Base-by-base conservation (phyloP, 2,797 vertebrate genomes). In the Lepidocolaptes lacrymiger region DNA sequence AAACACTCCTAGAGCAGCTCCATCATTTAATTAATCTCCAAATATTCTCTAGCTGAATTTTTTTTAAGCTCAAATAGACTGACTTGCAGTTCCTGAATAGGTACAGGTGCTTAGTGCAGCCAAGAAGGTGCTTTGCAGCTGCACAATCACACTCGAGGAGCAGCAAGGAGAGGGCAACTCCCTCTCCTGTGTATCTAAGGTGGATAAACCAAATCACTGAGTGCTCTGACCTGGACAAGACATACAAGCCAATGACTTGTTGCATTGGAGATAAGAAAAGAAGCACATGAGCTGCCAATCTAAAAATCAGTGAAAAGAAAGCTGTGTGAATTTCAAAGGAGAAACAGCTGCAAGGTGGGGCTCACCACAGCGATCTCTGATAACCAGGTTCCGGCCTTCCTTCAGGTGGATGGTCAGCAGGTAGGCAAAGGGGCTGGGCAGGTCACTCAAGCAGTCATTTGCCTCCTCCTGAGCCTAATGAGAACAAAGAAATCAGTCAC, bases 281-380 rank as follows among this genome's bases (percentile, higher is more conserved):
- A 66, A 74, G 44, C 36, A 56, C 88, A 63, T 41, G 34, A 6
- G 19, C 76, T 69, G 51, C 76, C 85, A 78, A 46, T 30, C 17
- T 14, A 37, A 51, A 43, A 76, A 48, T 6, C 73, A 30, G 59
- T 8, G 52, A 76, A 78, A 69, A 41, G 63, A 81, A 30, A 85
- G 36, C 27, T 3, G 1, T 19, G 71, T 20, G 74, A 54, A 37
- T 19, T 52, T 39, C 28, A 12, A 36, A 76, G 37, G 55, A n/a
- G 78, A 81, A 67, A 7, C 17, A 66, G 64, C 30, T 30, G 55
- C 17, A 59, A 92, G 43, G 63, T 41, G 26, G 51, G 30, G 90
- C 98, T 97, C 98, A 99, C 99, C 99, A 9, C 98, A 98, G 76
- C 99, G 99, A 95, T 99, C 98, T 80, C 98, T 97, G 97, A 99